These are phyloP conservation scores for roundworm (Caenorhabditis elegans) DNA, from an alignment of 1,140 invertebrate species.

Conservation along the genomic window WBcel235 BX284603.4:13755501-13756000, in stretches of 20 bases:
- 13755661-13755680: constrained; percentile 27
- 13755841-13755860: no score
- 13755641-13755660: constrained; percentile 27
- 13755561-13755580: constrained; percentile 2
- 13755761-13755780: no score
- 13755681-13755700: constrained; percentile 5
- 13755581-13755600: constrained; percentile 34
- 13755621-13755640: constrained; percentile 34
- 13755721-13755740: neutral
- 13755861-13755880: neutral
- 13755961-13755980: no score
- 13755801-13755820: no score
- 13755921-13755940: no score
- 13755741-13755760: no score
- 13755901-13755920: neutral
- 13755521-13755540: constrained; percentile 31
- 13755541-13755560: constrained; percentile 37
- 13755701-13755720: neutral
- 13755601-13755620: constrained; percentile 25
- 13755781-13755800: no score
- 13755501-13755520: neutral
- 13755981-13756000: neutral
- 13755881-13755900: no score
- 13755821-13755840: no score
- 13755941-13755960: no score